Evolutionary conservation across 2,888 invertebrate species (phyloP).

Genomic region (Molanna angustata): DNA sequence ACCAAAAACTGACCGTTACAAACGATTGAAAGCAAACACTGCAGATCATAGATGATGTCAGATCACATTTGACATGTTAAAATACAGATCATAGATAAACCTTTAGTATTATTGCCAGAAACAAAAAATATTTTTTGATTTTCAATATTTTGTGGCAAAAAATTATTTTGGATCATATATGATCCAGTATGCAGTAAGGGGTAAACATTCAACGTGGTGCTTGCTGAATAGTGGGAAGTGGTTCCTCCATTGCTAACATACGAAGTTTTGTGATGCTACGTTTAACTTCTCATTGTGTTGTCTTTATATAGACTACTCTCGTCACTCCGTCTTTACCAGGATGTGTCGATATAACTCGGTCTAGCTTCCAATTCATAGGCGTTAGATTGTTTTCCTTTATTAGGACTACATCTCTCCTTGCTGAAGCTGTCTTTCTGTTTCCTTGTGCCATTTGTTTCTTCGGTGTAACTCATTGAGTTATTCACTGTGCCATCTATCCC

Average conservation of each 20-base stretch:
- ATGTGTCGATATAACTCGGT: background rate
- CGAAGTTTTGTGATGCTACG: conserved; percentile 1
- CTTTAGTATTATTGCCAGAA: too few species aligned
- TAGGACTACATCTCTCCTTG: background rate
- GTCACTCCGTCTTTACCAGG: background rate
- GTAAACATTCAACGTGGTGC: too few species aligned
- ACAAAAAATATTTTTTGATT: too few species aligned
- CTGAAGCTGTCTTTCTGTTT: background rate
- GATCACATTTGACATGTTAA: too few species aligned
- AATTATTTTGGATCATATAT: too few species aligned
- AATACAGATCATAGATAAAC: too few species aligned
- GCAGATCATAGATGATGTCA: too few species aligned
- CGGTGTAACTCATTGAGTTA: conserved; percentile 1
- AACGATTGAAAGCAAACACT: too few species aligned
- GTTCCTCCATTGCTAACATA: background rate
- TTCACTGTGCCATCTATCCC: conserved; percentile 1
- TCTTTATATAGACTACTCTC: background rate
- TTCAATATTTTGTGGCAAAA: too few species aligned
- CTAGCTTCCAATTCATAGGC: background rate
- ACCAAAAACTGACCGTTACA: too few species aligned
- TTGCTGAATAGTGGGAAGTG: too few species aligned
- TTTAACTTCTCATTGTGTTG: background rate
- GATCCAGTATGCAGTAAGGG: too few species aligned
- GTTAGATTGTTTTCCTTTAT: conserved; percentile 1
- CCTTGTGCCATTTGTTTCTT: conserved; percentile 1